Base-by-base conservation (phyloP, 2,113 vertebrate genomes). In the Ophiodon elongatus region DNA sequence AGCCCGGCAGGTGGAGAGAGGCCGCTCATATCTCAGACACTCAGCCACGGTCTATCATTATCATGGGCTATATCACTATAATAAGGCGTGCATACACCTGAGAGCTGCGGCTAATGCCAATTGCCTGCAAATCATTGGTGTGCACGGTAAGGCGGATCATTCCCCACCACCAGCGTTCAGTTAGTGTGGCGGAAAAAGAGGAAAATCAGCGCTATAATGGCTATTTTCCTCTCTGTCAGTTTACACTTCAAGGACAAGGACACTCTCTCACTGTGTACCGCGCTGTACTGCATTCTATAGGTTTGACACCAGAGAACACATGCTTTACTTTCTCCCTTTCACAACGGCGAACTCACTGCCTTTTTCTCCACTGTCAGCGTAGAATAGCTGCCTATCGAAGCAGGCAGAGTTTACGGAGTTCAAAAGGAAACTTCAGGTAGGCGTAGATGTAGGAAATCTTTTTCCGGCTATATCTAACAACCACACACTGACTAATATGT, bases 31-130 rank as follows among this genome's bases (percentile, higher is more conserved):
- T 90, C 84, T 89, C 79, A 86, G 77, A 79, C 85, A 92, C 84
- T 92, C 88, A 92, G 89, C 83, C 85, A 89, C 54, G 84, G 54
- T 85, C 77, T 43, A 80, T 93, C 87, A 93, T 91, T 91, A 93
- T 93, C 93, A 89, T 47, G 41, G 65, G 76, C 78, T 85, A 84
- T 88, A 94, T 93, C 90, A 79, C 78, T 71, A 74, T 90, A 92
- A 89, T 91, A 90, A 90, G 76, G 84, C 73, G 78, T 76, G 87
- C 84, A 73, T 62, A 67, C 87, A 93, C 81, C 80, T 85, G 80
- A 88, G 83, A 89, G 84, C 33, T 15, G 57, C 41, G 43, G 54
- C 60, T 84, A 84, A 88, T 87, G 73, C 73, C 74, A 63, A 63
- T 72, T 70, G 77, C 84, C 73, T 82, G 86, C 65, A 90, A 91